phyloP scores from a whole-genome alignment of 1,140 invertebrate genomes.

The Daktulosphaira vitifoliae region DNA sequence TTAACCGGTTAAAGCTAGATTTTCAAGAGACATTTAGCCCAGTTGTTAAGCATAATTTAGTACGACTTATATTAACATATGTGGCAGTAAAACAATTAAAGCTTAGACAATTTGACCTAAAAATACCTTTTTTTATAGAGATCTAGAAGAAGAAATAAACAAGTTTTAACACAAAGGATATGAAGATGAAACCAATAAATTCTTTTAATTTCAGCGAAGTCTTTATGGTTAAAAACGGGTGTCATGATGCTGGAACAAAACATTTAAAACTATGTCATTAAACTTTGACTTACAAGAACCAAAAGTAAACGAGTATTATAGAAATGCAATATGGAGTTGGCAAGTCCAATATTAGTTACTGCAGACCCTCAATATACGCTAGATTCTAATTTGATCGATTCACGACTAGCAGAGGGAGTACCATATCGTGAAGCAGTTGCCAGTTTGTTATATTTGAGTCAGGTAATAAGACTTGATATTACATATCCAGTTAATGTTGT shows the following conservation, averaged over 20 bases:
- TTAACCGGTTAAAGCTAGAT: slow-evolving; percentile 43
- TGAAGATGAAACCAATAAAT: slow-evolving; percentile 37
- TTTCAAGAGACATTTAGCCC: slow-evolving; percentile 44
- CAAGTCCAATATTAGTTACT: background rate
- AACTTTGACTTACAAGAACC: slow-evolving; percentile 39
- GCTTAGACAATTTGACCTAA: slow-evolving; percentile 42
- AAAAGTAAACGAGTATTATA: slow-evolving; percentile 37
- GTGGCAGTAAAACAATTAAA: slow-evolving; percentile 40
- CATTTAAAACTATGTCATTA: slow-evolving; percentile 36
- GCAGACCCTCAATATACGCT: background rate
- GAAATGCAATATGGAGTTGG: slow-evolving; percentile 38
- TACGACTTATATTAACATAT: slow-evolving; percentile 43
- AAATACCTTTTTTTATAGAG: slow-evolving; percentile 44
- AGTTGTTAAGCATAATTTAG: slow-evolving; percentile 40
- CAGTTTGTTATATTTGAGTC: too few relatives aligned
- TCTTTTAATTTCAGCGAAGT: slow-evolving; percentile 42
- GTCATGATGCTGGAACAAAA: slow-evolving; percentile 40
- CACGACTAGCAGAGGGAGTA: background rate
- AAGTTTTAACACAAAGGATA: slow-evolving; percentile 43
- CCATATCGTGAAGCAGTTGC: background rate
- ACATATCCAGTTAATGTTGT: too few relatives aligned
- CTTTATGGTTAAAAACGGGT: slow-evolving; percentile 44
- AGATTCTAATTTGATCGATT: background rate
- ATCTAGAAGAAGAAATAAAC: slow-evolving; percentile 42
- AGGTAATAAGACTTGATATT: background rate